Base-by-base conservation (phyloP, 2,797 vertebrate species). In the Muscicapa striata region DNA sequence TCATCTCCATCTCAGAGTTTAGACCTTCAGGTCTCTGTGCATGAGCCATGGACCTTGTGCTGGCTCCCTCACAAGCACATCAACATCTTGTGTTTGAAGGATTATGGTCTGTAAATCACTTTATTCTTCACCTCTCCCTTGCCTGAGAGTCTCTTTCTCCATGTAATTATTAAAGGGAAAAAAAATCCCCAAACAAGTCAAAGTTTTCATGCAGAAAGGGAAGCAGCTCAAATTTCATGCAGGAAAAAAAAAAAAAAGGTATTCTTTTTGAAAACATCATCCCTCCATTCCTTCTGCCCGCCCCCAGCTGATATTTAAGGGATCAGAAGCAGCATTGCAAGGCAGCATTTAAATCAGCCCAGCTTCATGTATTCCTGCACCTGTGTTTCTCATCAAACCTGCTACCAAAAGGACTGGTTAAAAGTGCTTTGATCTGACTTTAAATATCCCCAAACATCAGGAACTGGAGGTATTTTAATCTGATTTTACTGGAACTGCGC, bases 351-450 rank as follows among this genome's bases (percentile, higher is more conserved):
- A 92, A 96, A 97, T 73, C 90, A 93, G 91, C 81, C 92, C 5
- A 55, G 94, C 83, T 82, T 32, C 85, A 8, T 84, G 63, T 90
- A 67, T 82, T 89, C 80, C 89, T 95, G 94, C 97, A 97, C 96
- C 97, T 97, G 97, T 96, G 96, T 97, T 97, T 97, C 95, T 97
- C 96, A 97, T 97, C 96, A 97, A 96, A 97, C 1, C 58, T 94
- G 96, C 96, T 97, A 96, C 97, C 96, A 96, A 96, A 96, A 97
- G 90, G 78, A 59, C 92, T 94, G 94, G 94, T 92, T 97, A 91
- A 46, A 85, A 94, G 78, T 13, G 70, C 97, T 97, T 97, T 97
- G 96, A 97, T 97, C 96, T 97, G 89, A 87, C 92, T 97, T 97
- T 97, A 97, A 97, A 96, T 97, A 97, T 93, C 92, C 85, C 96